phyloP scores from a whole-genome alignment of 2,113 vertebrate species.

The Thunnus thynnus region DNA sequence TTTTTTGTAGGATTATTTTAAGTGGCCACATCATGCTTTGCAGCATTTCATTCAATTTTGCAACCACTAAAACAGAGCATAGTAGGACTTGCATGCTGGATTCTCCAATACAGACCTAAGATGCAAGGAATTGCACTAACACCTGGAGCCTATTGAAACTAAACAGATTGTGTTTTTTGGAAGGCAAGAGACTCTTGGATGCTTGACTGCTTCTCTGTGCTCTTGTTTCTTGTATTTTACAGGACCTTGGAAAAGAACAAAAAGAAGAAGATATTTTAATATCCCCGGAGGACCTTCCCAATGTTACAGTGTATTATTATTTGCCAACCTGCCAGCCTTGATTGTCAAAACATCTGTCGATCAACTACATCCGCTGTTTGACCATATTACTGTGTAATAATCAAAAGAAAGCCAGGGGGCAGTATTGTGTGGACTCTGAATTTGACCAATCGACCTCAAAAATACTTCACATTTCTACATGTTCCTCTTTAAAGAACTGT shows the following conservation, averaged over 20 bases:
- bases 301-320: slow-evolving; percentile 82
- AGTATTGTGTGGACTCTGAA: slow-evolving; percentile 44
- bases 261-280: slow-evolving; percentile 99
- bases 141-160: no score
- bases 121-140: no score
- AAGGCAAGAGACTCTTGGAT: no score
- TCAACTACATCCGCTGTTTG: slow-evolving; percentile 86
- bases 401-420: slow-evolving; percentile 81
- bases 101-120: no score
- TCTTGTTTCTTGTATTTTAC: slow-evolving; percentile 9
- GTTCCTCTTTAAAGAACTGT: slow-evolving; percentile 57
- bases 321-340: slow-evolving; percentile 91
- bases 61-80: no score
- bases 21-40: no score
- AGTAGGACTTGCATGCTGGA: no score
- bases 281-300: slow-evolving; percentile 79
- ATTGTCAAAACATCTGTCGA: slow-evolving; percentile 67
- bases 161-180: no score
- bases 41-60: no score
- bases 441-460: background rate
- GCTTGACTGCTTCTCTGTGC: background rate
- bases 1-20: no score
- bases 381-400: slow-evolving; percentile 77
- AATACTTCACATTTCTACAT: slow-evolving; percentile 38
- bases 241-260: slow-evolving; percentile 99